phyloP scores from a whole-genome alignment of 2,888 invertebrate genomes.

The Eledone cirrhosa region DNA sequence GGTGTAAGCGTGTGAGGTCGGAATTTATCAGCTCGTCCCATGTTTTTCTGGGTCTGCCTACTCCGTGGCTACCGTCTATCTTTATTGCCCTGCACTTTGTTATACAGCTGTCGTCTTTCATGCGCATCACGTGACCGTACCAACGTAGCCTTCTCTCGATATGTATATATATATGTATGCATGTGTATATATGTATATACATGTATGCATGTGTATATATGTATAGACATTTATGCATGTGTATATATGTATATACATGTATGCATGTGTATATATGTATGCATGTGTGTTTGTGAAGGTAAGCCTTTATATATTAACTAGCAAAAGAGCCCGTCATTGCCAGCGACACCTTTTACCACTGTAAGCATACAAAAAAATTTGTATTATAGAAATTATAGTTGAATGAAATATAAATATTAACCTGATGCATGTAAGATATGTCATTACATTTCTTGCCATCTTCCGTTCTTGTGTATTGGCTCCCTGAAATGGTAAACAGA shows the following conservation, averaged over 20 bases:
- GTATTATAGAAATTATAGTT: background rate
- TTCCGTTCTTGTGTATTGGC: constrained; percentile 82
- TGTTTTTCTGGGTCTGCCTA: no score
- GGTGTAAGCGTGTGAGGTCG: no score
- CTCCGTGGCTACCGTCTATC: no score
- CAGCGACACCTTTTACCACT: no score
- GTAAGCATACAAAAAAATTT: no score
- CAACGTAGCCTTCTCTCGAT: background rate
- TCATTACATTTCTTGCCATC: constrained; percentile 81
- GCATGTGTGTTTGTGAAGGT: background rate
- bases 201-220: background rate
- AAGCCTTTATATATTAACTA: background rate
- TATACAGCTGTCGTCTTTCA: no score
- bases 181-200: background rate
- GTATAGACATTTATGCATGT: background rate
- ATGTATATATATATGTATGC: background rate
- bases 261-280: background rate
- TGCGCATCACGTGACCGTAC: no score
- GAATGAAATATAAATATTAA: constrained; percentile 23
- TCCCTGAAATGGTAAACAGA: constrained; percentile 34
- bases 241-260: background rate
- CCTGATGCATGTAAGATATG: constrained; percentile 49
- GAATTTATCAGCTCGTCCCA: no score
- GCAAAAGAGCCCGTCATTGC: no score
- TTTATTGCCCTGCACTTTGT: no score